Evolutionary conservation across 1,140 invertebrate species (phyloP).

Genomic region (Arion vulgaris): DNA sequence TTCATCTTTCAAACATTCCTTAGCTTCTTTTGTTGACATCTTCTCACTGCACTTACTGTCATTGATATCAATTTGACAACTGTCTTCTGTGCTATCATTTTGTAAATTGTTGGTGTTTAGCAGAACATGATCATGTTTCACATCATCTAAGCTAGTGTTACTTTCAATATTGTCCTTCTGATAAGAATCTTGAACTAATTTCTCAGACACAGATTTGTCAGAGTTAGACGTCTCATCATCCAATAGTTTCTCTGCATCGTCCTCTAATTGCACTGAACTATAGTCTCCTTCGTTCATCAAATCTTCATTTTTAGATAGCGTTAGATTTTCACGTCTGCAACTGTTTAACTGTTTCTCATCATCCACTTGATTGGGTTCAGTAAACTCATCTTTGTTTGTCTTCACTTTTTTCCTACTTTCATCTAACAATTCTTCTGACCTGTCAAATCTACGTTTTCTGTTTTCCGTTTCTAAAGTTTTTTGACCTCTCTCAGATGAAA

Average conservation of each 20-base stretch:
- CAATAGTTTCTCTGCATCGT: neutral
- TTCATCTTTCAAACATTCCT: neutral
- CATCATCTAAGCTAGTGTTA: neutral
- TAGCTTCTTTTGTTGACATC: neutral
- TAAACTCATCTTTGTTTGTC: neutral
- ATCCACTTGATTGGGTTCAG: neutral
- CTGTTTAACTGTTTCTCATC: neutral
- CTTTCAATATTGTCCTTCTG: neutral
- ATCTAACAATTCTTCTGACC: neutral
- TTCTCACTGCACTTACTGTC: neutral
- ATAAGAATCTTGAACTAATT: neutral
- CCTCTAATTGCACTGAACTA: neutral
- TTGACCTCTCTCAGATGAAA: neutral
- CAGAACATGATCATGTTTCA: too few species aligned
- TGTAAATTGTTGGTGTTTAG: too few species aligned
- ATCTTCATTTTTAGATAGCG: neutral
- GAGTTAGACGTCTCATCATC: neutral
- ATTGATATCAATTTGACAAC: too few species aligned
- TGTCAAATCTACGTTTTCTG: neutral
- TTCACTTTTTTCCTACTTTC: neutral
- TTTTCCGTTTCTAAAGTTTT: slow-evolving; percentile 12
- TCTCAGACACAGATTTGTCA: neutral
- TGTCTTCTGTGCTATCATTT: too few species aligned
- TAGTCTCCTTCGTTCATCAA: neutral
- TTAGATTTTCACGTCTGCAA: neutral